Conservation (phyloP, 2,888 invertebrate genomes). For the Lepidocyrtinus sp. region DNA sequence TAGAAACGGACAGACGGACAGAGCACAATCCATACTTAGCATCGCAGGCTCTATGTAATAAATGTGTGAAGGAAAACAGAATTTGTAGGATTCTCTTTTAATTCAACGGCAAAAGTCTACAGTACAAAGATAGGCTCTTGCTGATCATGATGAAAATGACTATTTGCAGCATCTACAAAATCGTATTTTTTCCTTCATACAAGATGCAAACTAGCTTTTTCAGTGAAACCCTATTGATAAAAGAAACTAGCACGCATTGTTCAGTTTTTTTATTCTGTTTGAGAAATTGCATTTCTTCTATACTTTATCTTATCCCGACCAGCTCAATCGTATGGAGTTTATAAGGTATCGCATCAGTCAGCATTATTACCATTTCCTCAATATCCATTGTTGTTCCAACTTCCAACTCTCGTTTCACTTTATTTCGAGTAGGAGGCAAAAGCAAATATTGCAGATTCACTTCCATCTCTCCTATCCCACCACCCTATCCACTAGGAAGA, state of each 20-base stretch:
- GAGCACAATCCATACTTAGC: no score
- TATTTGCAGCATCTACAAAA: neutral
- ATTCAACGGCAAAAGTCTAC: no score
- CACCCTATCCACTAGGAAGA: neutral
- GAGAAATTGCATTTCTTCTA: conserved; percentile 12
- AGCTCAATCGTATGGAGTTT: conserved; percentile 29
- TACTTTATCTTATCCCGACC: conserved; percentile 29
- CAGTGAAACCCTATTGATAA: neutral
- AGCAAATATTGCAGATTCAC: conserved; percentile 18
- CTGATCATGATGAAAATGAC: conserved; percentile 16
- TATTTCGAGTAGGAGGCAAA: conserved; percentile 1
- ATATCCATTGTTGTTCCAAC: conserved; percentile 4
- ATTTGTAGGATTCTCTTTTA: neutral
- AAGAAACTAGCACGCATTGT: conserved; percentile 8
- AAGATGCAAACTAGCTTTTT: conserved; percentile 12
- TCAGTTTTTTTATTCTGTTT: conserved; percentile 7
- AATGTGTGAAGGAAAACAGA: conserved; percentile 15
- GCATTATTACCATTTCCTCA: conserved; percentile 15
- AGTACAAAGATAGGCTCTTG: no score
- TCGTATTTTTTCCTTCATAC: neutral
- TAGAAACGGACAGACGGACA: no score
- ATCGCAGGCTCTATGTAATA: no score
- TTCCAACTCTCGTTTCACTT: conserved; percentile 1
- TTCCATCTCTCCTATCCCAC: neutral
- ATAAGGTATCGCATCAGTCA: conserved; percentile 11